phyloP scores from a whole-genome alignment of 2,888 invertebrate genomes.

The Boloria selene region DNA sequence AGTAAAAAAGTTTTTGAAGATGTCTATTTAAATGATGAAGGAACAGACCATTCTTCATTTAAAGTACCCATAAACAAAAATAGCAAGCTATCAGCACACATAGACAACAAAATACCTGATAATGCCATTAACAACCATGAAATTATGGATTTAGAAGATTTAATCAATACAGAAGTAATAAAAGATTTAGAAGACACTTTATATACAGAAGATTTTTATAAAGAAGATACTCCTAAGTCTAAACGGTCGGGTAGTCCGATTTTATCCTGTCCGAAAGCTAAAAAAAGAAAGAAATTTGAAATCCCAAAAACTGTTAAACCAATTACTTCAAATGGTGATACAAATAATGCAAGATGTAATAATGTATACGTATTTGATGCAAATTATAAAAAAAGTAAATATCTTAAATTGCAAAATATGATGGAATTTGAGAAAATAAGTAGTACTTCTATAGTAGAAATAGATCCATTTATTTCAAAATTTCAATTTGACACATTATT shows the following conservation, averaged over 20 bases:
- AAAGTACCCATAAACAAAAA: background rate
- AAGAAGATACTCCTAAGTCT: constrained; percentile 45
- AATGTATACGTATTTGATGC: constrained; percentile 46
- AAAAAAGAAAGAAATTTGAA: constrained; percentile 60
- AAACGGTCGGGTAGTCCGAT: constrained; percentile 72
- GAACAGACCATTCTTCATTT: background rate
- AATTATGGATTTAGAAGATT: constrained; percentile 38
- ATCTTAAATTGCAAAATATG: constrained; percentile 52
- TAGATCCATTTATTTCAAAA: constrained; percentile 48
- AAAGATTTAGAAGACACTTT: constrained; percentile 66
- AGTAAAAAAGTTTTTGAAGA: constrained; percentile 59
- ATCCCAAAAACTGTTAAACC: constrained; percentile 54
- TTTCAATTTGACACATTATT: constrained; percentile 55
- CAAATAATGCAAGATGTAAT: constrained; percentile 13
- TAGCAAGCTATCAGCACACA: constrained; percentile 3
- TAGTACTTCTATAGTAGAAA: constrained; percentile 22
- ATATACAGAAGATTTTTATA: constrained; percentile 64
- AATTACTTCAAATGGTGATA: constrained; percentile 24
- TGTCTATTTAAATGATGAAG: constrained; percentile 33
- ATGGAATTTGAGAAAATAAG: constrained; percentile 41
- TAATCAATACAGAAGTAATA: constrained; percentile 64
- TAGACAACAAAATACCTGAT: background rate
- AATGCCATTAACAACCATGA: constrained; percentile 15
- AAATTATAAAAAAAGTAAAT: constrained; percentile 62
- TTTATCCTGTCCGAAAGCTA: constrained; percentile 66